Conservation (phyloP, 2,888 invertebrate genomes). For the Cataglyphis rosenhaueri region DNA sequence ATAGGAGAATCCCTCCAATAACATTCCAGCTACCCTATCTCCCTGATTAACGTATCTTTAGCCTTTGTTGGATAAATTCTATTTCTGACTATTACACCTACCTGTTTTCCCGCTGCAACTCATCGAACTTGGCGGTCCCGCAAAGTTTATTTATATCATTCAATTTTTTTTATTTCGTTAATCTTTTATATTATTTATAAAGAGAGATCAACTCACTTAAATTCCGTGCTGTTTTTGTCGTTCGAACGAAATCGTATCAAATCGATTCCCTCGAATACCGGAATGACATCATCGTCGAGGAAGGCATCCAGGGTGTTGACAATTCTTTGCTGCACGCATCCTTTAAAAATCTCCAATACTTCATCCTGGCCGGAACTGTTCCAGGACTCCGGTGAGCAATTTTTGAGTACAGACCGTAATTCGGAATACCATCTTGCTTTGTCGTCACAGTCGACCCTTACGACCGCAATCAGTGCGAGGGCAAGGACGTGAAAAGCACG, state of each 20-base stretch:
- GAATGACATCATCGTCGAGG: slow-evolving; percentile 88
- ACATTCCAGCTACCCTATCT: slow-evolving; percentile 34
- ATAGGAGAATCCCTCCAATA: not conserved
- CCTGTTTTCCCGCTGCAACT: not conserved
- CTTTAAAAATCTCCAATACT: slow-evolving; percentile 74
- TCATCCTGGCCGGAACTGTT: slow-evolving; percentile 69
- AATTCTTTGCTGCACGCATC: slow-evolving; percentile 80
- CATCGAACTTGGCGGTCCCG: too few relatives aligned
- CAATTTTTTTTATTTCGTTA: not conserved
- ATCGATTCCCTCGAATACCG: slow-evolving; percentile 88
- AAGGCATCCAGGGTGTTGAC: slow-evolving; percentile 88
- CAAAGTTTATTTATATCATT: not conserved
- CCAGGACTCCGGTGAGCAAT: slow-evolving; percentile 74
- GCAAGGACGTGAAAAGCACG: slow-evolving; percentile 62
- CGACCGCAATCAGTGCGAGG: slow-evolving; percentile 60
- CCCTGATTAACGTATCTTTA: slow-evolving; percentile 1
- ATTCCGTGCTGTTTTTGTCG: slow-evolving; percentile 55
- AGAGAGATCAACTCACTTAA: slow-evolving; percentile 29
- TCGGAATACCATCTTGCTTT: slow-evolving; percentile 73
- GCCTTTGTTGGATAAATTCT: not conserved
- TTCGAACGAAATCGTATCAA: slow-evolving; percentile 87
- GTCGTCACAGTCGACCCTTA: slow-evolving; percentile 66
- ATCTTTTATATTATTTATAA: not conserved
- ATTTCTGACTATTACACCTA: not conserved
- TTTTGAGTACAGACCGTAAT: slow-evolving; percentile 74